Conservation (phyloP, 1,140 invertebrate species). For the Pinna nobilis region DNA sequence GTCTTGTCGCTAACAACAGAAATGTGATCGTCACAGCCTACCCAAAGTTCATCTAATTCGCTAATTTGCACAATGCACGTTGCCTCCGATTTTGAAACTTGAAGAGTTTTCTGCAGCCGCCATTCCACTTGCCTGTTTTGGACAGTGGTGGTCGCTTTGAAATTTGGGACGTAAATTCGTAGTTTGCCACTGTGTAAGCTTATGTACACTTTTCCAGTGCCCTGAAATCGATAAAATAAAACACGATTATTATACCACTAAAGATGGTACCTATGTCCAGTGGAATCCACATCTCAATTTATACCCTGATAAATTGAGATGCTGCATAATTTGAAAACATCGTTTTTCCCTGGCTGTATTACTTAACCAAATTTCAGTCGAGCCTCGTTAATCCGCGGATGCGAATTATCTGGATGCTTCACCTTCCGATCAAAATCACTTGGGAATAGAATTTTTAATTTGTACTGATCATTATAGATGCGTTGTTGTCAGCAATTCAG, state of each 20-base stretch:
- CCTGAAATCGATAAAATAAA: conserved; percentile 1
- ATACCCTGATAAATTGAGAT: too few relatives aligned
- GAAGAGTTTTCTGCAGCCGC: conserved; percentile 8
- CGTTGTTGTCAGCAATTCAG: too few relatives aligned
- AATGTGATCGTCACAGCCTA: conserved; percentile 46
- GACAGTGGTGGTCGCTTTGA: not conserved
- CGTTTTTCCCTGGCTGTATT: too few relatives aligned
- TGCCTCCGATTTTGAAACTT: conserved; percentile 1
- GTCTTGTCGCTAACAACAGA: conserved; percentile 40
- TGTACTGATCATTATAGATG: too few relatives aligned
- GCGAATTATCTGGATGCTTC: too few relatives aligned
- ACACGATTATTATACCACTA: too few relatives aligned
- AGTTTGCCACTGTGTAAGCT: not conserved
- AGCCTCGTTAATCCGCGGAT: too few relatives aligned
- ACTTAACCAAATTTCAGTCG: too few relatives aligned
- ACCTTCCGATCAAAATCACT: too few relatives aligned
- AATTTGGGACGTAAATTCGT: not conserved
- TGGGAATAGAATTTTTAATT: too few relatives aligned
- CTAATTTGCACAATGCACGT: conserved; percentile 4
- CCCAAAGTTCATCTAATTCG: conserved; percentile 44
- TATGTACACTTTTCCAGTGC: not conserved
- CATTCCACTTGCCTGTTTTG: conserved; percentile 8
- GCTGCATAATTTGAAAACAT: too few relatives aligned
- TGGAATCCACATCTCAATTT: not conserved
- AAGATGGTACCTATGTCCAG: not conserved